These are phyloP conservation scores for Collichthys lucidus DNA, from an alignment of 2,113 vertebrate species.

Conservation along the genomic window DNA sequence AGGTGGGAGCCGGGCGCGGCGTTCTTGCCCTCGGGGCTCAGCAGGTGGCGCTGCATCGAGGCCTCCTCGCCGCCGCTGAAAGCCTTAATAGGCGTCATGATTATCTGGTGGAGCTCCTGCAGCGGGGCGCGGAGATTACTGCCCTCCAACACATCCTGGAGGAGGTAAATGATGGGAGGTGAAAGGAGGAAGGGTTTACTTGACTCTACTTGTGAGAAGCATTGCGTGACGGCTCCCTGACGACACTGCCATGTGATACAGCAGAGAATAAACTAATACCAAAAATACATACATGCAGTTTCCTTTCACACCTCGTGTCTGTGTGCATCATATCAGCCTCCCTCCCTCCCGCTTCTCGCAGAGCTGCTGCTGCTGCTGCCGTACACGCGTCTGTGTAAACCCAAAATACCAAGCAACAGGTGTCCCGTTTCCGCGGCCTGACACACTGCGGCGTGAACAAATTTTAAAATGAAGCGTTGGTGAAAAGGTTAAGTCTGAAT, in stretches of 20 bases:
- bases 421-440: constrained; percentile 59
- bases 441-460: constrained; percentile 43
- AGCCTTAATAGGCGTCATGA: constrained; percentile 96
- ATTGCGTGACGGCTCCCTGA: not conserved
- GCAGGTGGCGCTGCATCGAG: constrained; percentile 83
- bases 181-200: constrained; percentile 4
- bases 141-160: constrained; percentile 95
- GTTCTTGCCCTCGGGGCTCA: constrained; percentile 85
- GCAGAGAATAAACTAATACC: constrained; percentile 57
- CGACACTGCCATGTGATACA: not conserved
- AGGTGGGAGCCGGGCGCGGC: constrained; percentile 87
- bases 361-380: not conserved
- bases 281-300: constrained; percentile 63
- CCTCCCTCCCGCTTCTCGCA: constrained; percentile 3
- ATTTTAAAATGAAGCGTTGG: constrained; percentile 60
- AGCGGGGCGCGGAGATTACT: constrained; percentile 92
- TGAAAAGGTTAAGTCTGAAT: constrained; percentile 78
- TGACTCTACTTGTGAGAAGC: not conserved
- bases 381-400: constrained; percentile 55
- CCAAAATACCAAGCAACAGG: constrained; percentile 67
- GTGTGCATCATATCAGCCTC: constrained; percentile 7
- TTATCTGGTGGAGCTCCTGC: constrained; percentile 98
- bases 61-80: constrained; percentile 82
- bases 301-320: constrained; percentile 36
- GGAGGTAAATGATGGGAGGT: not conserved